A percentile compares a stretch with the other conserved stretches of the same genome.
These are phyloP conservation scores for Saimiri boliviensis DNA, from an alignment of 2,113 vertebrate species.

Conservation along the genomic window DNA sequence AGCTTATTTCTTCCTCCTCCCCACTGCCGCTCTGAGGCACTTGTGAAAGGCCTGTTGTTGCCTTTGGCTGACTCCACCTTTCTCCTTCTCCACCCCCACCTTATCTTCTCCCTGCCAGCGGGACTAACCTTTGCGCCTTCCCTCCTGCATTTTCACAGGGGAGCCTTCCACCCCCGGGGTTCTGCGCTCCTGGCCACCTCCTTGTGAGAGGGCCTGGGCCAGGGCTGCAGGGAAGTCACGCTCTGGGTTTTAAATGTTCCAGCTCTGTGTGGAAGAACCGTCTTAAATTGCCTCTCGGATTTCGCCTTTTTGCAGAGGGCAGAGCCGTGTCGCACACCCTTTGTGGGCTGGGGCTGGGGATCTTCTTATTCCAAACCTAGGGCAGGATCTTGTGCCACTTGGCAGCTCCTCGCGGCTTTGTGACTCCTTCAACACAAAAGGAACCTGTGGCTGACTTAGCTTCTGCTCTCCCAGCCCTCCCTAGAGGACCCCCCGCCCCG, in stretches of 20 bases:
- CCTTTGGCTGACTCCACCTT: slow-evolving; percentile 74
- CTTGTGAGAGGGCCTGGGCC: background rate
- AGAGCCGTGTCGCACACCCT: background rate
- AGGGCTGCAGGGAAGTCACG: background rate
- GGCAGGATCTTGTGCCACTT: rapidly evolving
- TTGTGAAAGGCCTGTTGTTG: slow-evolving; percentile 68
- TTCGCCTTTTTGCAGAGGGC: background rate
- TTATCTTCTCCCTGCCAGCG: slow-evolving; percentile 71
- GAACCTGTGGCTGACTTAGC: background rate
- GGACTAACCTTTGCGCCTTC: slow-evolving; percentile 72
- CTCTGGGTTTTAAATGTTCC: background rate
- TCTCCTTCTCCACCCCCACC: slow-evolving; percentile 63
- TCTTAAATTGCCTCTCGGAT: background rate
- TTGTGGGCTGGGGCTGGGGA: background rate
- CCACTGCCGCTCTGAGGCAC: slow-evolving; percentile 41
- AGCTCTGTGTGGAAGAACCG: background rate
- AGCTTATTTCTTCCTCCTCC: slow-evolving; percentile 65
- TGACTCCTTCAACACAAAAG: background rate
- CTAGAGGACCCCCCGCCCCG: no score
- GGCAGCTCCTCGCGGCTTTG: background rate
- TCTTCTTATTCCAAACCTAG: background rate
- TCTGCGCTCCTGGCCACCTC: background rate
- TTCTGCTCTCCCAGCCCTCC: background rate
- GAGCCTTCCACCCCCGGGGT: background rate
- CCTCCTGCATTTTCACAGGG: slow-evolving; percentile 26